Conservation (phyloP, 2,113 vertebrate genomes). For the Amblyornis subalaris region DNA sequence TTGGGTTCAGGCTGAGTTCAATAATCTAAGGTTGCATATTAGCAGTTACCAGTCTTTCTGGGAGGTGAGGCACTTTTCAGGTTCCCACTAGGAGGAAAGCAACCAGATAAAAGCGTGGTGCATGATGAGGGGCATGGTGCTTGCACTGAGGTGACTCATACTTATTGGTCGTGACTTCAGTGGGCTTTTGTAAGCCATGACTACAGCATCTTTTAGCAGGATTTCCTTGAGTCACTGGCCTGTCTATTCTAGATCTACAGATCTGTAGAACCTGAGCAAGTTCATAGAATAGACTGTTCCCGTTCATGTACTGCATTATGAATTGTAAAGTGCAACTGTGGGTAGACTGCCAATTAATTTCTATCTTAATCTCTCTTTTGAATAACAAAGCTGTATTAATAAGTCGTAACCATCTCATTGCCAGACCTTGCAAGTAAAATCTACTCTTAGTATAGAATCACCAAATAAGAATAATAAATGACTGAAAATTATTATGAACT, state of each 20-base stretch:
- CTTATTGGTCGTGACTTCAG: not conserved
- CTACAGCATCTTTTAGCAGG: not conserved
- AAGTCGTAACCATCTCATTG: not conserved
- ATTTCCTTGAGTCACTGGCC: constrained; percentile 28
- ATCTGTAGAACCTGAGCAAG: not conserved
- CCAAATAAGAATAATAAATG: not conserved
- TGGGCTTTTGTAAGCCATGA: constrained; percentile 3
- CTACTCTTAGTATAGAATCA: not conserved
- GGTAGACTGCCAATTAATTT: constrained; percentile 30
- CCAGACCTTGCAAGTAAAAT: not conserved
- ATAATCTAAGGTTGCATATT: not conserved
- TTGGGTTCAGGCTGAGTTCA: constrained; percentile 52
- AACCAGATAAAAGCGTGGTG: not conserved
- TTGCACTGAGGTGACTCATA: not conserved
- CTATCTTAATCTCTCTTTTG: constrained; percentile 26
- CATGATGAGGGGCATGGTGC: not conserved
- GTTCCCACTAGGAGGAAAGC: not conserved
- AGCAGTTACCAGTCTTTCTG: not conserved
- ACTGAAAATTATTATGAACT: not conserved
- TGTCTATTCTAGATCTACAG: not conserved
- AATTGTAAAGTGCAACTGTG: constrained; percentile 20
- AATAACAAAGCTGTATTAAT: constrained; percentile 19
- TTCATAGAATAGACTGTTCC: not conserved
- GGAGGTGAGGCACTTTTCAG: not conserved
- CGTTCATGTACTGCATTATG: not conserved